A percentile compares a stretch with the other conserved stretches of the same genome.
phyloP scores from a whole-genome alignment of 2,113 vertebrate species.

The Gobius niger region DNA sequence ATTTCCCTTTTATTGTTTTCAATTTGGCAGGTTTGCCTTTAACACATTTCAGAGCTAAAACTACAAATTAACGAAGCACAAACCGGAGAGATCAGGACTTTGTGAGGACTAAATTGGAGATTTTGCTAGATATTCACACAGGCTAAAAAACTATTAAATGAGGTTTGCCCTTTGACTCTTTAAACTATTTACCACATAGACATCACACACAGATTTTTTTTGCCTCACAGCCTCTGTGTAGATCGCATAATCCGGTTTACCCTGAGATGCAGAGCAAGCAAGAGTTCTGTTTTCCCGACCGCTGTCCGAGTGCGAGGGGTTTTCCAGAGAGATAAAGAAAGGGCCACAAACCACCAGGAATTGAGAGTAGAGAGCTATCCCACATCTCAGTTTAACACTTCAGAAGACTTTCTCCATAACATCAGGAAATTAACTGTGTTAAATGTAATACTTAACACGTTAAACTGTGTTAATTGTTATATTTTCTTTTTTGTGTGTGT shows the following conservation, averaged over 20 bases:
- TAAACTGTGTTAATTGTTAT: too few relatives aligned
- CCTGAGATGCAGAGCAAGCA: slow-evolving; percentile 31
- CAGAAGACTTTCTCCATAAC: too few relatives aligned
- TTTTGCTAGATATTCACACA: neutral
- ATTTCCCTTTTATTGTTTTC: neutral
- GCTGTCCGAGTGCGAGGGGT: slow-evolving; percentile 24
- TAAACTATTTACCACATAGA: neutral
- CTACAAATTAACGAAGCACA: neutral
- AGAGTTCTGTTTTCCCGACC: slow-evolving; percentile 44
- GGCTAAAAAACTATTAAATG: neutral
- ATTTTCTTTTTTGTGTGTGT: too few relatives aligned
- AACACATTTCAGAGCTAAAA: neutral
- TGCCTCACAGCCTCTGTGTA: slow-evolving; percentile 12
- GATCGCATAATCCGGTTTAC: slow-evolving; percentile 10
- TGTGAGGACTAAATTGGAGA: neutral
- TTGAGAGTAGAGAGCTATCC: neutral
- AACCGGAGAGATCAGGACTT: neutral
- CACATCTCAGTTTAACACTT: too few relatives aligned
- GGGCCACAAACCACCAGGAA: slow-evolving; percentile 45
- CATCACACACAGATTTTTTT: neutral
- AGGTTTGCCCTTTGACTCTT: neutral
- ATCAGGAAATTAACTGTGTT: too few relatives aligned
- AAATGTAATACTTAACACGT: too few relatives aligned
- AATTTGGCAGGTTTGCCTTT: neutral
- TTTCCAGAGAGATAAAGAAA: slow-evolving; percentile 41